Evolutionary conservation across 1,140 invertebrate species (phyloP).

Genomic region (Philopotamus ludificatus): DNA sequence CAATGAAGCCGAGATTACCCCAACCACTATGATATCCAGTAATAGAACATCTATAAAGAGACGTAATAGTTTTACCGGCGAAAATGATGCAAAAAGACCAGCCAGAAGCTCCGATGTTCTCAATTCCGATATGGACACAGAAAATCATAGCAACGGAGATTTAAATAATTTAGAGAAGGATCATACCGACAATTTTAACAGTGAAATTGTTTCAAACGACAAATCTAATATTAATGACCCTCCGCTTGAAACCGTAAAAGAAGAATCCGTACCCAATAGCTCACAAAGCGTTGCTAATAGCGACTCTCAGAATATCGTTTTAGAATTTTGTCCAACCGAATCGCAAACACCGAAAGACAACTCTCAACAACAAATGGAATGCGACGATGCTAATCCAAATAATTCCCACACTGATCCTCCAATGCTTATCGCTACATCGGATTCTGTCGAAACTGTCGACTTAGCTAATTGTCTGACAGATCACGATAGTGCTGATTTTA

Average conservation of each 20-base stretch:
- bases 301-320: slow-evolving; percentile 36
- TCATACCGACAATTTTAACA: too few species aligned
- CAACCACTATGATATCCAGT: too few species aligned
- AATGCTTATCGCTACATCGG: not conserved
- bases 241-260: too few species aligned
- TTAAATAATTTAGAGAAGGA: too few species aligned
- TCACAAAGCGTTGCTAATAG: slow-evolving; percentile 10
- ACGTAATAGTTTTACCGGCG: slow-evolving; percentile 15
- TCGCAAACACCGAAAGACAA: not conserved
- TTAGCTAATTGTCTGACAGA: slow-evolving; percentile 4
- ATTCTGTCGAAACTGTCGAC: too few species aligned
- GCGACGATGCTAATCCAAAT: not conserved
- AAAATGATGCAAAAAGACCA: not conserved
- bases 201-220: not conserved
- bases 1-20: too few species aligned
- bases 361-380: not conserved
- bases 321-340: slow-evolving; percentile 19
- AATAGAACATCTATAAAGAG: slow-evolving; percentile 18
- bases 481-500: slow-evolving; percentile 28
- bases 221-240: not conserved
- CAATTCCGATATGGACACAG: too few species aligned
- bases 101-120: too few species aligned
- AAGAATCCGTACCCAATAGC: slow-evolving; percentile 9
- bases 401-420: not conserved
- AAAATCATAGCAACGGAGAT: too few species aligned